Conservation (phyloP, 2,888 invertebrate species). For the Meteorus cinctellus region DNA sequence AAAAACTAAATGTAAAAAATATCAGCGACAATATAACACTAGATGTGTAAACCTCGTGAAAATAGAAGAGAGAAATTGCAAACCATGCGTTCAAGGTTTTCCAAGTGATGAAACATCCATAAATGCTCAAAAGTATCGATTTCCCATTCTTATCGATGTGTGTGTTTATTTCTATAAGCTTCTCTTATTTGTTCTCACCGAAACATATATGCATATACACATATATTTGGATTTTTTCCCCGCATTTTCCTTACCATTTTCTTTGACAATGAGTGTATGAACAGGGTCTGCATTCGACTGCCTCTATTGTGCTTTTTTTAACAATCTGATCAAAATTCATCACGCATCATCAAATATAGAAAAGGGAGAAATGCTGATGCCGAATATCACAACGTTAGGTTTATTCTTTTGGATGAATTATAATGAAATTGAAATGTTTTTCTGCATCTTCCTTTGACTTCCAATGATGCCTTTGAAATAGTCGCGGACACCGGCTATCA, state of each 20-base stretch:
- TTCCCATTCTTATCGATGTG: conserved; percentile 28
- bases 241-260: too few species aligned
- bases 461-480: not conserved
- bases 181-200: not conserved
- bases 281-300: too few species aligned
- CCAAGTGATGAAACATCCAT: conserved; percentile 24
- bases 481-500: not conserved
- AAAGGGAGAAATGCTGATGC: too few species aligned
- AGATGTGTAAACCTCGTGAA: not conserved
- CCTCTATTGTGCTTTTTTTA: too few species aligned
- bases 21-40: not conserved
- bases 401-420: not conserved
- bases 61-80: conserved; percentile 31
- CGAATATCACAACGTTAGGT: too few species aligned
- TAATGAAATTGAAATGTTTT: not conserved
- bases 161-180: conserved; percentile 6
- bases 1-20: conserved; percentile 2
- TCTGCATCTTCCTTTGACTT: not conserved
- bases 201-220: not conserved
- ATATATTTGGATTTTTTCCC: not conserved
- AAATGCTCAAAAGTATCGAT: conserved; percentile 38
- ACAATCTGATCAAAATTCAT: not conserved
- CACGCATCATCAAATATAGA: not conserved
- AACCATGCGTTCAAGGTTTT: conserved; percentile 40
- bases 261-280: too few species aligned